Conservation (phyloP, 2,797 vertebrate species). For the Peromyscus nudipes region DNA sequence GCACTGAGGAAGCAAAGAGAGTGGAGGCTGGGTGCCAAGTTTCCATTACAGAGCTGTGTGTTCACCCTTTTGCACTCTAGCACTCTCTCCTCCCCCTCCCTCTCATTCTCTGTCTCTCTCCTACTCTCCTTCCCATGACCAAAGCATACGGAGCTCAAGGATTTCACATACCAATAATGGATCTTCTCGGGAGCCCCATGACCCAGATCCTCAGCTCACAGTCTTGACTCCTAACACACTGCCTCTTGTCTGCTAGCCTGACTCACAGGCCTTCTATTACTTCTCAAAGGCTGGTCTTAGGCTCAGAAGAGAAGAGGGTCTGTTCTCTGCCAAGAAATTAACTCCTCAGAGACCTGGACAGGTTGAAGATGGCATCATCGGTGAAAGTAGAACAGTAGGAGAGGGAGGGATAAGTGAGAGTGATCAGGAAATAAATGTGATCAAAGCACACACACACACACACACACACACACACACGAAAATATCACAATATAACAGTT, state of each 20-base stretch:
- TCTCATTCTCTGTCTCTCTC: not conserved
- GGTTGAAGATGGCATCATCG: not conserved
- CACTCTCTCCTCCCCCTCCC: not conserved
- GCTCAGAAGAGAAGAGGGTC: not conserved
- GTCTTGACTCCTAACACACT: not conserved
- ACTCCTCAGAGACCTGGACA: not conserved
- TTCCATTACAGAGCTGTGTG: slow-evolving; percentile 78
- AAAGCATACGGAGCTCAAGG: not conserved
- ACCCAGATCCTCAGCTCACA: not conserved
- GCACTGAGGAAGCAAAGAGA: slow-evolving; percentile 64
- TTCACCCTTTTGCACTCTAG: slow-evolving; percentile 50
- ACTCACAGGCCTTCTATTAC: not conserved
- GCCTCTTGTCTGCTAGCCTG: not conserved
- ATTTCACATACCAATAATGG: slow-evolving; percentile 30
- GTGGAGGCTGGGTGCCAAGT: slow-evolving; percentile 63
- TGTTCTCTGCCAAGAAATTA: not conserved
- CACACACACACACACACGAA: not conserved
- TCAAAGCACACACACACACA: not conserved
- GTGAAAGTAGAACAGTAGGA: not conserved
- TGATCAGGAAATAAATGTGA: not conserved
- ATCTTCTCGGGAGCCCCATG: not conserved
- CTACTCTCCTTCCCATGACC: not conserved
- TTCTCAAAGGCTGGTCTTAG: not conserved
- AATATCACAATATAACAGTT: not conserved
- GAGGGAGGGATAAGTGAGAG: not conserved